Evolutionary conservation across 2,797 vertebrate genomes (phyloP), one percentile per base, ranked within the genome.

Genomic region (Cirrhinus mrigala): DNA sequence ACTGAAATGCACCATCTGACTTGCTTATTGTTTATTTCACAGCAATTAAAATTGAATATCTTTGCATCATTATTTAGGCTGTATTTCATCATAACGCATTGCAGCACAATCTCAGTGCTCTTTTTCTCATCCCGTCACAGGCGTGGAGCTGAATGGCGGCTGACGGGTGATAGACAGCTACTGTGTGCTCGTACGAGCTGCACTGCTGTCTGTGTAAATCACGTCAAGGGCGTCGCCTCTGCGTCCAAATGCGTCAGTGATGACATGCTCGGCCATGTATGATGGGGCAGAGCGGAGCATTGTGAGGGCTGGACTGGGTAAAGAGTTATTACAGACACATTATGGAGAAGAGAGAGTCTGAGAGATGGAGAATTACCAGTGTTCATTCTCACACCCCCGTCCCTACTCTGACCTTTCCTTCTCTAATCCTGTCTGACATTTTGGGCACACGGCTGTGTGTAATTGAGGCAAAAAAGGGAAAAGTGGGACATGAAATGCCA

Each of bases 361-460:
- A 79, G 37, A 79, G 40, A 82, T 10, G 4, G 79, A 82, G 68
- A 89, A 66, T 29, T 69, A 66, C 74, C 50, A 71, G 62, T 77
- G 79, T 71, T 81, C 83, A 79, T 88, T 87, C 71, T 64, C 60
- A 73, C 80, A 88, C 82, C 60, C 73, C 69, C 84, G 79, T 85
- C 56, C 69, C n/a, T 64, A 75, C 70, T 78, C 77, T 89, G 88
- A 90, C 87, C 85, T 90, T 90, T 88, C 60, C 44, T 46, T 69
- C 68, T 69, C 79, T 88, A 88, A 90, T 88, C 62, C 84, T 77
- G 78, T 71, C 81, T 87, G 89, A 89, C 87, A 89, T 89, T 90
- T 89, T 90, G 83, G 85, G 86, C 83, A 88, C 62, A 74, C 52
- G 76, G 44, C 44, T 58, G 29, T 80, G 24, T 79, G 87, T 87